A percentile compares a stretch with the other conserved stretches of the same genome.
Conservation (phyloP, 2,797 vertebrate species). For the Phaenicophaeus curvirostris region DNA sequence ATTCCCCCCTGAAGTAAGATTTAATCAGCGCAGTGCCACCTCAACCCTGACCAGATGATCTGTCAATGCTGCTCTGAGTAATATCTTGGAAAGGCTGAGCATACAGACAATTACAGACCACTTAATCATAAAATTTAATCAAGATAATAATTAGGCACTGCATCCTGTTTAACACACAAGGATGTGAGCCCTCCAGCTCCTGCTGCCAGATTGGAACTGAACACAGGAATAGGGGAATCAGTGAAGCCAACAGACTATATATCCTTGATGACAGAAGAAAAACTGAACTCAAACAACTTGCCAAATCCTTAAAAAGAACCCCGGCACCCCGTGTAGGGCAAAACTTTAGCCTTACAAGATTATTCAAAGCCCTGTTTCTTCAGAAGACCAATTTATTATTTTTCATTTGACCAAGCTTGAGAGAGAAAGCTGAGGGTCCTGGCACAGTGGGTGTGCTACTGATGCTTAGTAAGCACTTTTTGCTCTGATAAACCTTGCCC, state of each 20-base stretch:
- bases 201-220: slow-evolving; percentile 22
- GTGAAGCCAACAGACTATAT: background rate
- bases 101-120: slow-evolving; percentile 37
- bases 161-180: slow-evolving; percentile 57
- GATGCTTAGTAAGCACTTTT: slow-evolving; percentile 3
- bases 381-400: background rate
- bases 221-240: background rate
- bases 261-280: background rate
- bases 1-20: slow-evolving; percentile 1
- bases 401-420: background rate
- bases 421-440: background rate
- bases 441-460: background rate
- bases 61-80: slow-evolving; percentile 10
- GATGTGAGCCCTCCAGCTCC: slow-evolving; percentile 38
- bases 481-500: slow-evolving; percentile 28
- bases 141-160: slow-evolving; percentile 63
- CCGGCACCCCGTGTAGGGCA: fast-evolving
- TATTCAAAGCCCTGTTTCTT: background rate
- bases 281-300: background rate
- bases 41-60: slow-evolving; percentile 57
- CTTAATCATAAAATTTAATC: slow-evolving; percentile 73
- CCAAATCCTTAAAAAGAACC: background rate
- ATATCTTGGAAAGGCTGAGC: slow-evolving; percentile 38
- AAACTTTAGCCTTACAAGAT: background rate
- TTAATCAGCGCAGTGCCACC: slow-evolving; percentile 39